phyloP scores from a whole-genome alignment of 2,888 invertebrate genomes.

The Cosmia pyralina region DNA sequence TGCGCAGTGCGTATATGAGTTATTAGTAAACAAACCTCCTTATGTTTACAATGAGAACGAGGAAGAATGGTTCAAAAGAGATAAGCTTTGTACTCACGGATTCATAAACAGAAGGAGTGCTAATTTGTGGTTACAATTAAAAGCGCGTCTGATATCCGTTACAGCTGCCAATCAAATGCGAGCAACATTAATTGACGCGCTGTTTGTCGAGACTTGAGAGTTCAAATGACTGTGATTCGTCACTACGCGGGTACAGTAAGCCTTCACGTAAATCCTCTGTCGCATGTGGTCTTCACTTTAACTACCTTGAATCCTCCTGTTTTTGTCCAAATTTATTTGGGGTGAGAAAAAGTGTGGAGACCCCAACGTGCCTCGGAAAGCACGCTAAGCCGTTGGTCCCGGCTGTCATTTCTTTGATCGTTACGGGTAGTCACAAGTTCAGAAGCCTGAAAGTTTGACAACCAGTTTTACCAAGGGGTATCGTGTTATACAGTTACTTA shows the following conservation, averaged over 20 bases:
- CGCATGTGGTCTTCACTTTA: not conserved
- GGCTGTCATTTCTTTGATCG: not conserved
- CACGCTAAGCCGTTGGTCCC: not conserved
- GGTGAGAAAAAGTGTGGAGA: not conserved
- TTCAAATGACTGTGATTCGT: not conserved
- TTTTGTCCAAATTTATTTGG: not conserved
- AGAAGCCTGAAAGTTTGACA: not conserved
- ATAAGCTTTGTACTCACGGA: slow-evolving; percentile 21
- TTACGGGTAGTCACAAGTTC: not conserved
- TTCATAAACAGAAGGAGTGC: slow-evolving; percentile 18
- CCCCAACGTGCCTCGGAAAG: not conserved
- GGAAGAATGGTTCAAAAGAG: slow-evolving; percentile 27
- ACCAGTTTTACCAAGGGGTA: not conserved
- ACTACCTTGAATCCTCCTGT: not conserved
- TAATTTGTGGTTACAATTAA: slow-evolving; percentile 36
- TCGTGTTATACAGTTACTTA: not conserved
- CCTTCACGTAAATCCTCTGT: not conserved
- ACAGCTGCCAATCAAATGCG: slow-evolving; percentile 31
- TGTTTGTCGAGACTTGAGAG: too few species aligned
- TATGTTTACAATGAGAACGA: slow-evolving; percentile 26
- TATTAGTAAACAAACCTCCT: slow-evolving; percentile 37
- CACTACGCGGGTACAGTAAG: not conserved
- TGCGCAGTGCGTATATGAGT: slow-evolving; percentile 19
- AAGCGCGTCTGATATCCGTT: slow-evolving; percentile 20
- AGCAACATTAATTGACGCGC: slow-evolving; percentile 5